These are phyloP conservation scores for Copidosoma floridanum DNA, from an alignment of 1,140 invertebrate species.

Conservation along the genomic window DNA sequence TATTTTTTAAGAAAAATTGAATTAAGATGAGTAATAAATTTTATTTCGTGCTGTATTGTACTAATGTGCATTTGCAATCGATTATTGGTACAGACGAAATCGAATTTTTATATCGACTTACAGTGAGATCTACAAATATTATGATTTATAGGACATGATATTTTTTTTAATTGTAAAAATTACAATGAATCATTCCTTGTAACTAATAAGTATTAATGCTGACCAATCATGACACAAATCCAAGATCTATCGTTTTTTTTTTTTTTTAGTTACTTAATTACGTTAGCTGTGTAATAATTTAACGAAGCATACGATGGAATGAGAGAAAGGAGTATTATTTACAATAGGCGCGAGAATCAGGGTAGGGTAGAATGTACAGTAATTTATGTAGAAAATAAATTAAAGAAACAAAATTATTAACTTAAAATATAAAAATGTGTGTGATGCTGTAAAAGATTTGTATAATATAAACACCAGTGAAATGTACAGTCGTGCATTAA, in stretches of 20 bases:
- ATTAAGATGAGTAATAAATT: too few species aligned
- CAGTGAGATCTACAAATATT: too few species aligned
- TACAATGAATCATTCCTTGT: slow-evolving; percentile 12
- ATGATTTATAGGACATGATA: too few species aligned
- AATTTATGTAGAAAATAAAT: slow-evolving; percentile 19
- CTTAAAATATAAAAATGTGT: not conserved
- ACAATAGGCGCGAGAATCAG: slow-evolving; percentile 13
- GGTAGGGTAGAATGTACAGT: slow-evolving; percentile 11
- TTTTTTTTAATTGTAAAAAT: too few species aligned
- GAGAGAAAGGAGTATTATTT: slow-evolving; percentile 8
- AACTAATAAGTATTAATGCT: slow-evolving; percentile 6
- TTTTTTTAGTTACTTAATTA: not conserved
- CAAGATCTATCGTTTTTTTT: not conserved
- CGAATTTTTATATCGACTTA: too few species aligned
- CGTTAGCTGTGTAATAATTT: too few species aligned
- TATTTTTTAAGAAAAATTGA: too few species aligned
- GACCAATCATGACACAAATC: not conserved
- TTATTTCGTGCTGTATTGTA: too few species aligned
- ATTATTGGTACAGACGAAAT: too few species aligned
- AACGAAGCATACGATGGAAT: not conserved
- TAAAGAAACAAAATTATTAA: slow-evolving; percentile 3
- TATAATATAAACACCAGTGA: slow-evolving; percentile 19
- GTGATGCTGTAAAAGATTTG: slow-evolving; percentile 6
- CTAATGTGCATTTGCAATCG: too few species aligned
- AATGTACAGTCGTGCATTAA: slow-evolving; percentile 26